phyloP scores from a whole-genome alignment of 2,797 vertebrate species.

The Poecile montanus region DNA sequence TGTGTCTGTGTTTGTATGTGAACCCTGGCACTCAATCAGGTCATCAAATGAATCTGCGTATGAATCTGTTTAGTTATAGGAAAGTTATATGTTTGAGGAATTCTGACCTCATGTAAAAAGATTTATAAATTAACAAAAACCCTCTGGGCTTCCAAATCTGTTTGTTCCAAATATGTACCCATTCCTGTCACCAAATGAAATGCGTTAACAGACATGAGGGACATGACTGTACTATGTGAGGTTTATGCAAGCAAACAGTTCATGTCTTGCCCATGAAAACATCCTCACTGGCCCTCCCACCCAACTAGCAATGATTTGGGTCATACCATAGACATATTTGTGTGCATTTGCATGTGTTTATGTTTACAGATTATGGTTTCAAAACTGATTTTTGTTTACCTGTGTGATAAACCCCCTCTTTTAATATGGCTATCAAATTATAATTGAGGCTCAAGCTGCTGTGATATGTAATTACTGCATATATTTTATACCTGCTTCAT shows the following conservation, averaged over 20 bases:
- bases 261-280: background rate
- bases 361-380: background rate
- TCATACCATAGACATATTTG: background rate
- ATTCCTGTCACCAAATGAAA: background rate
- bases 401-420: background rate
- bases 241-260: background rate
- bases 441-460: background rate
- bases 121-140: background rate
- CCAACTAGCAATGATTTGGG: background rate
- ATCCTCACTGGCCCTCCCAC: background rate
- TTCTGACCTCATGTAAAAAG: background rate
- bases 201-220: background rate
- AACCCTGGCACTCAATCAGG: constrained; percentile 3
- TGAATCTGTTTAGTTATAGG: background rate
- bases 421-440: background rate
- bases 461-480: background rate
- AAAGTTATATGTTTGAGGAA: background rate
- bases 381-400: background rate
- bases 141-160: background rate
- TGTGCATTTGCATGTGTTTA: background rate
- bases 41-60: background rate
- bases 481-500: background rate
- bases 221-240: background rate
- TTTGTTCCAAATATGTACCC: background rate
- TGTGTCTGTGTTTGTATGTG: background rate